Base-by-base conservation (phyloP, 1,140 invertebrate species). In the Frieseomelitta varia region DNA sequence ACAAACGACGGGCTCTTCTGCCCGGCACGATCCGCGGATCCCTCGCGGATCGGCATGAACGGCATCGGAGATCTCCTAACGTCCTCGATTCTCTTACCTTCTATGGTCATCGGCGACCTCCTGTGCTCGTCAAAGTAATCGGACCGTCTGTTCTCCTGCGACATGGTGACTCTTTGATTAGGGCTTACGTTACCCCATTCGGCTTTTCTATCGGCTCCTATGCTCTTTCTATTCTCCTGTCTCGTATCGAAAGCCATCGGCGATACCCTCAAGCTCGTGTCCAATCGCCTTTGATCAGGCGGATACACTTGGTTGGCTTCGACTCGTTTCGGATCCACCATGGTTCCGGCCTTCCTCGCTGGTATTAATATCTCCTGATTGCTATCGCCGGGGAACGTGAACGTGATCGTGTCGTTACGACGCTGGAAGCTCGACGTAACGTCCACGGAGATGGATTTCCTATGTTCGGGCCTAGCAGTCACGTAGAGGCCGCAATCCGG, bases 101-200 rank as follows among this genome's bases (percentile, higher is more conserved):
- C 94, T 0, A 94, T 83, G 56, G 90, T 94, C 92, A 95, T 93
- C 0, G 94, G 94, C 0, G 94, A 95, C n/a, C 93, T 85, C 76
- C 94, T 91, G n/a, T 95, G 94, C 30, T 95, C 94, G 21, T 95
- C 94, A 55, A 94, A 94, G 77, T 94, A 94, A 90, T 95, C 94
- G 1, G 94, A 94, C 53, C 94, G 82, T 78, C 93, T 91, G 58
- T 93, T 93, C 84, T 95, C 94, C 84, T 93, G 92, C 19, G 93
- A 73, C 11, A 92, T 90, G 12, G 81, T 69, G 11, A 89, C 75
- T 80, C 93, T 90, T 81, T 94, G 93, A 92, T 94, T 94, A 11
- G 93, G 92, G 82, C 92, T 94, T 24, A 94, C 79, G 68, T 91
- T 93, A 24, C 91, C 91, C 93, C 94, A 94, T 56, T 94, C 93